A percentile compares a stretch with the other conserved stretches of the same genome.
phyloP scores from a whole-genome alignment of 1,140 invertebrate genomes.

The Zaprionus tsacasi region DNA sequence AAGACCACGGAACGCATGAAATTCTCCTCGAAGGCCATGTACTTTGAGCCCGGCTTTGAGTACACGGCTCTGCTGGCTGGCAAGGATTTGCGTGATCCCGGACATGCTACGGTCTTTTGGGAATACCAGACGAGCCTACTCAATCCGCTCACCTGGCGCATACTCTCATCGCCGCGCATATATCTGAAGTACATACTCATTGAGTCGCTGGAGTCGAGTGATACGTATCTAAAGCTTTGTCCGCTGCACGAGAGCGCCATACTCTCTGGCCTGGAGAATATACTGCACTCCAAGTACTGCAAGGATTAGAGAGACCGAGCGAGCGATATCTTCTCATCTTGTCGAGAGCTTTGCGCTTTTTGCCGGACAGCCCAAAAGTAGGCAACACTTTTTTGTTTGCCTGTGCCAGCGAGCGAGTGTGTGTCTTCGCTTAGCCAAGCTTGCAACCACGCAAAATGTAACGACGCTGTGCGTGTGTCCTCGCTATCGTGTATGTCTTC shows the following conservation, averaged over 20 bases:
- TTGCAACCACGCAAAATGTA: not conserved
- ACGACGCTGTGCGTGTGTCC: not conserved
- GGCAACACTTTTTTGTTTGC: slow-evolving; percentile 7
- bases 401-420: not conserved
- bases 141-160: slow-evolving; percentile 93
- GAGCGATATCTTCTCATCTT: not conserved
- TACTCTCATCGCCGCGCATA: slow-evolving; percentile 89
- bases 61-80: slow-evolving; percentile 89
- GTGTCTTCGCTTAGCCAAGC: not conserved
- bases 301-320: slow-evolving; percentile 52
- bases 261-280: slow-evolving; percentile 85
- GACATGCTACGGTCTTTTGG: slow-evolving; percentile 89
- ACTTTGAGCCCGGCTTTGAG: slow-evolving; percentile 89
- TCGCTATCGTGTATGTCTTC: not conserved
- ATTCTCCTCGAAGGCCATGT: slow-evolving; percentile 83
- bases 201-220: slow-evolving; percentile 87
- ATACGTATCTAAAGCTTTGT: slow-evolving; percentile 86
- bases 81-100: slow-evolving; percentile 87
- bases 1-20: slow-evolving; percentile 86
- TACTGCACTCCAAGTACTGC: slow-evolving; percentile 86
- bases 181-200: slow-evolving; percentile 89
- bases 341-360: slow-evolving; percentile 30
- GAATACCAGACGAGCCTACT: slow-evolving; percentile 90
- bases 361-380: slow-evolving; percentile 15
- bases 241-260: slow-evolving; percentile 86